Percentiles rank a stretch among this genome's conserved stretches.
These are phyloP conservation scores for Lydus trimaculatus DNA, from an alignment of 2,888 invertebrate species.

Conservation along the genomic window DNA sequence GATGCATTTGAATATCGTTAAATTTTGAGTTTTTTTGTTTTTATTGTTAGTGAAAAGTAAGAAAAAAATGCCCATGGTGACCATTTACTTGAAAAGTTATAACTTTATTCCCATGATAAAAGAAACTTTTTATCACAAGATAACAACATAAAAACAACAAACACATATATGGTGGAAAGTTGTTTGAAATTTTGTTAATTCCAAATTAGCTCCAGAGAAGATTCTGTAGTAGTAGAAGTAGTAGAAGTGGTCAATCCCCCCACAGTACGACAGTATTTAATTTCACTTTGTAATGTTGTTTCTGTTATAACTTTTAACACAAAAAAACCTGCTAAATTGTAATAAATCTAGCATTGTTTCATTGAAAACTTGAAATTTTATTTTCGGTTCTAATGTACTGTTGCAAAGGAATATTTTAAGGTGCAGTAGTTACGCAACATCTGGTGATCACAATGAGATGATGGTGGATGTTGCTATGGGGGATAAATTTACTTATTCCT, in stretches of 20 bases:
- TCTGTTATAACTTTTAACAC: not conserved
- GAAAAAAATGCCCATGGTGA: too few species aligned
- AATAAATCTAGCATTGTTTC: too few species aligned
- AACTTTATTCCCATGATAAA: not conserved
- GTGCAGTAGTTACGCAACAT: not conserved
- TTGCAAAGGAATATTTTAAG: not conserved
- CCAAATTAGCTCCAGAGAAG: not conserved
- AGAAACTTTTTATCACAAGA: not conserved
- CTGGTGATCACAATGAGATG: not conserved
- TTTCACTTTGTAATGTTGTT: not conserved
- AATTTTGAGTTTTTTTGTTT: not conserved
- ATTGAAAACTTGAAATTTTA: too few species aligned
- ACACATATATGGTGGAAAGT: not conserved
- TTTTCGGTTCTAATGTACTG: too few species aligned
- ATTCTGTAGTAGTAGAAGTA: not conserved
- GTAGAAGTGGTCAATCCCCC: too few species aligned
- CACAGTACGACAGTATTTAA: not conserved
- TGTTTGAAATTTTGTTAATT: not conserved
- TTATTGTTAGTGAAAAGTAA: not conserved
- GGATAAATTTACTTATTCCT: constrained; percentile 4
- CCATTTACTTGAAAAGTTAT: too few species aligned
- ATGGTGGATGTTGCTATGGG: not conserved
- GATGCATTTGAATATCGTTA: too few species aligned
- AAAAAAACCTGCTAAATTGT: too few species aligned
- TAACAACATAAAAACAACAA: not conserved